Evolutionary conservation across 2,113 vertebrate species (phyloP), one percentile per base, ranked within the genome.

Genomic region (Formicarius rufipectus): DNA sequence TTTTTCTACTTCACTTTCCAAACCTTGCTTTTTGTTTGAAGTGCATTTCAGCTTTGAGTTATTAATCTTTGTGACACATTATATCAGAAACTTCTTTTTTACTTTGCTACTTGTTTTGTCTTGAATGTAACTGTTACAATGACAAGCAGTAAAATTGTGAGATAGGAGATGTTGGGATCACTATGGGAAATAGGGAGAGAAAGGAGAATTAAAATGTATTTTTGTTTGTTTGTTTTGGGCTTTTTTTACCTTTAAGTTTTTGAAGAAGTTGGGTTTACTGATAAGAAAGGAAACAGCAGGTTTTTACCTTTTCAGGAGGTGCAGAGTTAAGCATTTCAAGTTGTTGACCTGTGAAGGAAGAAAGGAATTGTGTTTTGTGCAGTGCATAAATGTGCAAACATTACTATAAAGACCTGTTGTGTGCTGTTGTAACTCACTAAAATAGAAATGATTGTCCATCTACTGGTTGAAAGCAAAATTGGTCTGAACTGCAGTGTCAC

Each of bases 401-500:
- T 67, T 68, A 20, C 27, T 31, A 4, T 25, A 8, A 7, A 67
- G 56, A 84, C 35, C 21, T 33, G 35, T 71, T 88, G 31, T 55
- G 31, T 72, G 17, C 52, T 63, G 24, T 25, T 87, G 44, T 12
- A 91, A 58, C 59, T 89, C 0, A 0, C 74, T 76, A 14, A 81
- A 68, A 62, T 60, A 72, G 87, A 89, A 95, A 45, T 84, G 67
- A 95, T 78, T 95, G n/a, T 35, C 69, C 81, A 9, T 81, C 69
- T 95, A n/a, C 75, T 50, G 76, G 56, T 4, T 93, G 81, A 97
- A 95, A 91, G 68, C 40, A 85, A 76, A 96, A 97, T 78, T 97
- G 88, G 94, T 96, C 81, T 66, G 80, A 79, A 69, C 62, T 94
- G 64, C 60, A 59, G 86, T 95, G 80, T 94, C 71, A 95, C 87